Percentiles rank a stretch among this genome's conserved stretches.
Conservation (phyloP, 2,113 vertebrate genomes). For the Lepidothrix coronata region DNA sequence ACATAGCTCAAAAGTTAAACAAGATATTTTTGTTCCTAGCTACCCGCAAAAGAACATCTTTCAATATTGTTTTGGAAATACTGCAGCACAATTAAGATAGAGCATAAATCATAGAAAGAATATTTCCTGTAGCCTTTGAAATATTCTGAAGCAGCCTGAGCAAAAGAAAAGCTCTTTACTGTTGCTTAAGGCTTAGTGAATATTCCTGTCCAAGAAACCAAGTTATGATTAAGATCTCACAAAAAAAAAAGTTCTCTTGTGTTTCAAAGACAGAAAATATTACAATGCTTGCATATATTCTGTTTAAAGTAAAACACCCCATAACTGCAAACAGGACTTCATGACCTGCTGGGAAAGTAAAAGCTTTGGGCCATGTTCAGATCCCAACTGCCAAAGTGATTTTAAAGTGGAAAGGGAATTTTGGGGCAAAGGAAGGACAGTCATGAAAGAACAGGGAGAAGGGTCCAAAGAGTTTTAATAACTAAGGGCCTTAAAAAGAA, state of each 20-base stretch:
- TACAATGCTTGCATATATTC: background rate
- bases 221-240: constrained; percentile 62
- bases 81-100: constrained; percentile 36
- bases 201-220: constrained; percentile 68
- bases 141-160: constrained; percentile 31
- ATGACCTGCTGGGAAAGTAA: background rate
- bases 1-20: constrained; percentile 60
- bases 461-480: background rate
- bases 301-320: background rate
- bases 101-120: constrained; percentile 56
- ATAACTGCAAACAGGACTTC: constrained; percentile 10
- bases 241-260: background rate
- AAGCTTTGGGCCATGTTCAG: background rate
- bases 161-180: constrained; percentile 36
- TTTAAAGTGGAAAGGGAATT: background rate
- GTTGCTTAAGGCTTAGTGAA: constrained; percentile 45
- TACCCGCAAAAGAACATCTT: constrained; percentile 61
- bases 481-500: background rate
- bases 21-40: constrained; percentile 61
- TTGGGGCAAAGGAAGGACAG: background rate
- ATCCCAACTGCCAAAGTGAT: background rate
- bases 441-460: background rate
- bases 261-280: constrained; percentile 53
- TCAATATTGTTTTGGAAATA: constrained; percentile 68
- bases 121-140: constrained; percentile 50